Base-by-base conservation (phyloP, 2,113 vertebrate species). In the Antennarius striatus region DNA sequence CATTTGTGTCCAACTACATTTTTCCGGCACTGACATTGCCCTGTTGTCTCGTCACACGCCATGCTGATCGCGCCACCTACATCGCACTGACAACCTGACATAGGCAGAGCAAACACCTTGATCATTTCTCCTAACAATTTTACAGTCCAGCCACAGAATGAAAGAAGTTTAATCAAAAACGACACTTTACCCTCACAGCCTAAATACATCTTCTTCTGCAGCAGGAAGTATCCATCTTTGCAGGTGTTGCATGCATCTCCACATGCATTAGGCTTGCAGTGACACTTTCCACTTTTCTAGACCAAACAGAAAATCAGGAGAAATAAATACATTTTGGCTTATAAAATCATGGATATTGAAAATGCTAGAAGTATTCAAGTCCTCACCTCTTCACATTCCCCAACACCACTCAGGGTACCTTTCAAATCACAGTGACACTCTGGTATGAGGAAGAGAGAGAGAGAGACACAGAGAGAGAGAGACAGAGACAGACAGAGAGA, bases 321-420 rank as follows among this genome's bases (percentile, higher is more conserved):
- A 36, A 36, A 36, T 36, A 36, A 36, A 36, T 36, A 36, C 32
- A 36, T 36, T 36, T 36, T 36, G 32, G 32, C 32, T 36, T 36
- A 36, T 16, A 29, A 58, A 48, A 29, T 58, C 12, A 43, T 4
- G 43, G 32, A 30, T 58, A 14, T 29, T 5, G 7, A 57, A 40
- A 9, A 15, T 10, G 12, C 32, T 3, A 9, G 11, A 53, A 12
- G 40, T 15, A 3, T 5, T 10, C 1, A 63, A 73, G 49, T 56
- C 55, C 88, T 92, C 91, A 98, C 97, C 96, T 97, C 93, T 22
- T 92, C 88, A 77, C 97, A 98, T 64, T 96, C 95, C 74, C 90
- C 93, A 4, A 95, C 68, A 57, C 95, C 95, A 53, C 96, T 98
- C 67, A 93, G 81, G 1, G 95, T 96, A 70, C 97, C 97, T 15